Evolutionary conservation across 2,797 vertebrate species (phyloP).

Genomic region (Huso huso): DNA sequence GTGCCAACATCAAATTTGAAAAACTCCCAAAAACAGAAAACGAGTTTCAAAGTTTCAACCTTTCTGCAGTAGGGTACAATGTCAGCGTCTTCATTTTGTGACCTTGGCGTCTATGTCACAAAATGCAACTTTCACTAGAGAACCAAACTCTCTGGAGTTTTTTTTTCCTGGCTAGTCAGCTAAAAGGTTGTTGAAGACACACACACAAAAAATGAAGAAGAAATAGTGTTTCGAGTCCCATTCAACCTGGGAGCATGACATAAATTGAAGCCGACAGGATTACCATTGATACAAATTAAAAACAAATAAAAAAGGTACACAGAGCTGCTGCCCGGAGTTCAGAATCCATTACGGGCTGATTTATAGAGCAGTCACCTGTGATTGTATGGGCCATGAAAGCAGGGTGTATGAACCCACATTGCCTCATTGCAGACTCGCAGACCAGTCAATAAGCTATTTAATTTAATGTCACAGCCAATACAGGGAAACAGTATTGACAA

Average conservation of each 20-base stretch:
- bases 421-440: slow-evolving; percentile 65
- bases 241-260: slow-evolving; percentile 40
- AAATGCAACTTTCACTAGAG: too few species aligned
- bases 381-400: slow-evolving; percentile 54
- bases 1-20: too few species aligned
- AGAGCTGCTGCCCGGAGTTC: slow-evolving; percentile 61
- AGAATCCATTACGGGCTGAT: slow-evolving; percentile 78
- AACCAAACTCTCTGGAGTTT: too few species aligned
- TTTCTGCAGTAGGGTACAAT: too few species aligned
- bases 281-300: slow-evolving; percentile 84
- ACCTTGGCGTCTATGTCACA: too few species aligned
- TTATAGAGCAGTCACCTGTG: slow-evolving; percentile 77
- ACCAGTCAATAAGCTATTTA: slow-evolving; percentile 97
- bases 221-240: slow-evolving; percentile 34
- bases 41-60: too few species aligned
- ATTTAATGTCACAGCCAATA: slow-evolving; percentile 81
- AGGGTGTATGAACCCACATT: slow-evolving; percentile 55
- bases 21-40: too few species aligned
- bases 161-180: neutral
- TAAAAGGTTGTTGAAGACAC: neutral
- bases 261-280: slow-evolving; percentile 64
- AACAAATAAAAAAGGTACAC: slow-evolving; percentile 78
- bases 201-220: slow-evolving; percentile 12
- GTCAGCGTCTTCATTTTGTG: too few species aligned
- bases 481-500: slow-evolving; percentile 78